Conservation (phyloP, 2,113 vertebrate genomes). For the Gnathonemus longibarbis region DNA sequence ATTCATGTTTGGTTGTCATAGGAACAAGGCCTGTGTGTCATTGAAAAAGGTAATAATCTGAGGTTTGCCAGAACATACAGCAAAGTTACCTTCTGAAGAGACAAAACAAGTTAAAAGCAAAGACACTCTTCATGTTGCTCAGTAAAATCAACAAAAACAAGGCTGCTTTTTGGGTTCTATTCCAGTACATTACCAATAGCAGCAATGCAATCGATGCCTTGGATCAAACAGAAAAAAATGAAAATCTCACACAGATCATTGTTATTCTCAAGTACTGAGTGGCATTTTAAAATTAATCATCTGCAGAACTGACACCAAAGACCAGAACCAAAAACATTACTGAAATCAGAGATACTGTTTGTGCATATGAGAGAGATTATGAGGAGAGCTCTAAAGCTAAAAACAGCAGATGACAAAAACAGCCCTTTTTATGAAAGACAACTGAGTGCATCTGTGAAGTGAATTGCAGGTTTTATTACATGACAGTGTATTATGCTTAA, state of each 20-base stretch:
- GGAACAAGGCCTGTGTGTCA: slow-evolving; percentile 5
- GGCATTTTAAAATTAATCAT: neutral
- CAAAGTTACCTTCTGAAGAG: neutral
- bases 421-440: neutral
- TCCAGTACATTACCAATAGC: neutral
- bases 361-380: neutral
- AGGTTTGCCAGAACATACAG: neutral
- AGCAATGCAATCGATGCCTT: neutral
- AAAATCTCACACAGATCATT: neutral
- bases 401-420: neutral
- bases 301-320: neutral
- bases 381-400: neutral
- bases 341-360: neutral
- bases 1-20: slow-evolving; percentile 16
- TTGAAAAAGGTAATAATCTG: neutral
- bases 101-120: neutral
- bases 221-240: neutral
- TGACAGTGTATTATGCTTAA: neutral
- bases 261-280: neutral
- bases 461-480: neutral
- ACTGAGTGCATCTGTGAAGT: neutral
- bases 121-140: neutral
- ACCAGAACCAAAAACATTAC: neutral
- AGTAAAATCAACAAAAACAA: neutral
- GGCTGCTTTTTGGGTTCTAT: neutral